These are phyloP conservation scores for Lepidurus packardi DNA, from an alignment of 1,140 invertebrate species.

Conservation along the genomic window DNA sequence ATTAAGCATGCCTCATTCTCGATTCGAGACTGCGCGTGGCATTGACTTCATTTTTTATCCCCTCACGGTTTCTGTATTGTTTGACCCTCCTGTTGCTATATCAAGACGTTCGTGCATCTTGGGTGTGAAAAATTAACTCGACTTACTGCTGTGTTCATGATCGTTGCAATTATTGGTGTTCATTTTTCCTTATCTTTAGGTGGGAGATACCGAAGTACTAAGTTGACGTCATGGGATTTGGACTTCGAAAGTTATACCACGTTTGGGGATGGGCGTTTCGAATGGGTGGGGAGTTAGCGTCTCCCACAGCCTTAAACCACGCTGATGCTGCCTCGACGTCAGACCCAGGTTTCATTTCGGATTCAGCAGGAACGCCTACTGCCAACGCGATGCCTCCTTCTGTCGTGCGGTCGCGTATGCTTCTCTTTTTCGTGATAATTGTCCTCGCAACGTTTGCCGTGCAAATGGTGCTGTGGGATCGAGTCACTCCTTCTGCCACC, in stretches of 20 bases:
- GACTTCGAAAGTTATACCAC: constrained; percentile 8
- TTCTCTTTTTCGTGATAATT: not conserved
- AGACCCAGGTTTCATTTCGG: not conserved
- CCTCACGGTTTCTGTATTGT: not conserved
- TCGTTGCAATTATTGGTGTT: not conserved
- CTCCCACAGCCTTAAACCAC: not conserved
- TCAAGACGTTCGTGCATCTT: not conserved
- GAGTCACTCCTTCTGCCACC: not conserved
- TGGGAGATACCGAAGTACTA: not conserved
- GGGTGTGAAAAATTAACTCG: not conserved
- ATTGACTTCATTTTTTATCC: too few relatives aligned
- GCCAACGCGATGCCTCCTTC: not conserved
- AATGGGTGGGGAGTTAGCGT: not conserved
- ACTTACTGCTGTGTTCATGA: not conserved
- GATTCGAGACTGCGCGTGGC: too few relatives aligned
- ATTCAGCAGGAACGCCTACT: not conserved
- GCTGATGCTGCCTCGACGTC: not conserved
- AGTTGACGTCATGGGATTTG: not conserved
- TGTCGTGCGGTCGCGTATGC: not conserved
- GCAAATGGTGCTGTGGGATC: not conserved
- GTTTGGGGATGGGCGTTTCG: constrained; percentile 12
- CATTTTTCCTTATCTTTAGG: not conserved
- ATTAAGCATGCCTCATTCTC: too few relatives aligned
- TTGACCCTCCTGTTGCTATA: not conserved
- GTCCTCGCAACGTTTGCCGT: not conserved